A percentile compares a stretch with the other conserved stretches of the same genome.
Conservation (phyloP, 2,113 vertebrate species). For the Diphyllodes magnificus region DNA sequence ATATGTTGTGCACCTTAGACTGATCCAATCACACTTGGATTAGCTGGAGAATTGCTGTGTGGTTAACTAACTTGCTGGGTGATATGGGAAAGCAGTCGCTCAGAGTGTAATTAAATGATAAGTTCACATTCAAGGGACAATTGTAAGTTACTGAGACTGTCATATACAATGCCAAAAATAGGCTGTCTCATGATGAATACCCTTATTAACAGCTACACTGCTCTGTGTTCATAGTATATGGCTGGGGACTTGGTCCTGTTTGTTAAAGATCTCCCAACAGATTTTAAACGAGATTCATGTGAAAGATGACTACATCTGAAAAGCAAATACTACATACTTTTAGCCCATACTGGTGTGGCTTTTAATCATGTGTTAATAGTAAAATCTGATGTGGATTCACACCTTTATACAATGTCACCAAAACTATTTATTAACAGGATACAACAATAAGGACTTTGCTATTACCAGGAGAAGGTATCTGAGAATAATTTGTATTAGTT, state of each 20-base stretch:
- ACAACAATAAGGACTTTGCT: neutral
- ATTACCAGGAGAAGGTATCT: neutral
- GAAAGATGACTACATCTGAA: slow-evolving; percentile 63
- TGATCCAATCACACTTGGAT: slow-evolving; percentile 65
- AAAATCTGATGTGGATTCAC: neutral
- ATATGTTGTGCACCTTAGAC: slow-evolving; percentile 58
- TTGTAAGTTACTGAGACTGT: slow-evolving; percentile 78
- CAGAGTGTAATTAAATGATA: slow-evolving; percentile 88
- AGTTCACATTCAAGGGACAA: slow-evolving; percentile 88
- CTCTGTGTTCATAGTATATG: slow-evolving; percentile 69
- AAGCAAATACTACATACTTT: slow-evolving; percentile 69
- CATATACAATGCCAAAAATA: slow-evolving; percentile 75
- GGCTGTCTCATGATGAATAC: slow-evolving; percentile 82
- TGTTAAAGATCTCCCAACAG: slow-evolving; percentile 54
- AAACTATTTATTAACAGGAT: neutral
- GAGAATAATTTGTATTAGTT: neutral
- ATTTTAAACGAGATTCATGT: slow-evolving; percentile 66
- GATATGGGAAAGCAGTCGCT: slow-evolving; percentile 77
- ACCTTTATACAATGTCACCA: neutral
- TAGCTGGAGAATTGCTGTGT: slow-evolving; percentile 72
- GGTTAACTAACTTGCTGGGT: slow-evolving; percentile 84
- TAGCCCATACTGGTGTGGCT: neutral
- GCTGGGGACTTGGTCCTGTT: slow-evolving; percentile 66
- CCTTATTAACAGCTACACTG: slow-evolving; percentile 84
- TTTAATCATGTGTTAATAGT: slow-evolving; percentile 18